Percentiles rank a stretch among this genome's conserved stretches.
Evolutionary conservation across 2,113 vertebrate species (phyloP).

Genomic region (Cheirogaleus medius): DNA sequence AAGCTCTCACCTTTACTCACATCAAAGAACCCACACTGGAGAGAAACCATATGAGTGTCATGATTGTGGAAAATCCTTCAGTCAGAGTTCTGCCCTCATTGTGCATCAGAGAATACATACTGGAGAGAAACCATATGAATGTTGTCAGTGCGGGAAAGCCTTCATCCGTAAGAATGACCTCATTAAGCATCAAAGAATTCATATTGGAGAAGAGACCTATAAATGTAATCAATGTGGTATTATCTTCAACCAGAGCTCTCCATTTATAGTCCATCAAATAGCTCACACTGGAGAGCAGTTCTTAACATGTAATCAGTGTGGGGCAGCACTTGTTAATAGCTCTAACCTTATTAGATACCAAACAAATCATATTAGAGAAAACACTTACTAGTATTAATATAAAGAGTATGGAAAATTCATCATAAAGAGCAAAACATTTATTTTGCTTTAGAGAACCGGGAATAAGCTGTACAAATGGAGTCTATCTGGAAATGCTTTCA

Average conservation of each 20-base stretch:
- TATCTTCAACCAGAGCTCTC: slow-evolving; percentile 49
- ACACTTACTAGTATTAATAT: neutral
- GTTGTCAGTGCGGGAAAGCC: slow-evolving; percentile 73
- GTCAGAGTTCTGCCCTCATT: slow-evolving; percentile 72
- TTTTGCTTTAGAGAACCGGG: neutral
- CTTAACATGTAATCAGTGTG: slow-evolving; percentile 64
- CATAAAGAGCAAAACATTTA: neutral
- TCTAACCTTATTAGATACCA: slow-evolving; percentile 11
- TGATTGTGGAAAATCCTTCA: slow-evolving; percentile 70
- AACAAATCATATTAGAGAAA: slow-evolving; percentile 31
- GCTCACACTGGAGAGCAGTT: slow-evolving; percentile 65
- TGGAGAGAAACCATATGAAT: slow-evolving; percentile 78
- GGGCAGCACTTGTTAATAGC: slow-evolving; percentile 8
- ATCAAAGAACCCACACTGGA: slow-evolving; percentile 75
- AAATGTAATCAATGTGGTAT: slow-evolving; percentile 65
- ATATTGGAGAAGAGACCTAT: slow-evolving; percentile 55
- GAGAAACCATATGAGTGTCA: slow-evolving; percentile 72
- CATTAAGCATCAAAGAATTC: slow-evolving; percentile 70
- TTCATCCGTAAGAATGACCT: slow-evolving; percentile 76
- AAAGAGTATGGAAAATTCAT: neutral
- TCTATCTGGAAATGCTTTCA: slow-evolving; percentile 4
- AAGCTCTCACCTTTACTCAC: slow-evolving; percentile 75
- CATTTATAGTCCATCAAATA: slow-evolving; percentile 62
- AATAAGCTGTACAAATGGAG: neutral
- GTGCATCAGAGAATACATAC: slow-evolving; percentile 76